Conservation (phyloP, 2,888 invertebrate genomes). For the Cheilosia pagana region DNA sequence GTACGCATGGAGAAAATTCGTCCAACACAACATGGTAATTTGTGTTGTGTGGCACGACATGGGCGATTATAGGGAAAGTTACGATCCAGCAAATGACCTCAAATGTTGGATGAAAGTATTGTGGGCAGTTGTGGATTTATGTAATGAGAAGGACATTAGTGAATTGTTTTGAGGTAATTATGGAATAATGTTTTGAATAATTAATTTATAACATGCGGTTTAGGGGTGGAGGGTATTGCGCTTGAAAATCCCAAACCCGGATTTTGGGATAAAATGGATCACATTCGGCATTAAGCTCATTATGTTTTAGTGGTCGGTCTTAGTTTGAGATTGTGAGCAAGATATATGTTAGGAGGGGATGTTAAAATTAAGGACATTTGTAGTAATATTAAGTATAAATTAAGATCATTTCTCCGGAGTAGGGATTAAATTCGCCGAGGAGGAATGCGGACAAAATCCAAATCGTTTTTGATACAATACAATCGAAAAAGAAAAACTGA, state of each 20-base stretch:
- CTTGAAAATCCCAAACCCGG: too few relatives aligned
- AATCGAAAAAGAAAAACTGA: too few relatives aligned
- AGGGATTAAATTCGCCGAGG: too few relatives aligned
- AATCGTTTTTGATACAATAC: too few relatives aligned
- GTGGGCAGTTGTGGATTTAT: slow-evolving; percentile 16
- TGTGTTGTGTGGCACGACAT: slow-evolving; percentile 33
- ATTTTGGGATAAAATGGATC: too few relatives aligned
- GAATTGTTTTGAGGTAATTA: slow-evolving; percentile 21
- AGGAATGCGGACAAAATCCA: too few relatives aligned
- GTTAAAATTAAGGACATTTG: too few relatives aligned
- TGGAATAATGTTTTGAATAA: slow-evolving; percentile 31
- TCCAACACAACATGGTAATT: slow-evolving; percentile 31
- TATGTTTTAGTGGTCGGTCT: not conserved
- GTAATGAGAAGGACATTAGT: slow-evolving; percentile 35
- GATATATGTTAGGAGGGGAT: too few relatives aligned
- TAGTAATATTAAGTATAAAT: too few relatives aligned
- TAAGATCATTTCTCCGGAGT: too few relatives aligned
- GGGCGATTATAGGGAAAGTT: slow-evolving; percentile 1
- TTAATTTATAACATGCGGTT: slow-evolving; percentile 15
- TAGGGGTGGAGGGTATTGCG: not conserved
- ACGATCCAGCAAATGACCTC: slow-evolving; percentile 17
- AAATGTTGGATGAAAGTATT: slow-evolving; percentile 15
- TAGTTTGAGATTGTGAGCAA: not conserved
- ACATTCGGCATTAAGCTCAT: too few relatives aligned
- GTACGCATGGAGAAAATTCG: slow-evolving; percentile 8